Evolutionary conservation across 1,140 invertebrate species (phyloP).

Genomic region (Rhysida immarginata): DNA sequence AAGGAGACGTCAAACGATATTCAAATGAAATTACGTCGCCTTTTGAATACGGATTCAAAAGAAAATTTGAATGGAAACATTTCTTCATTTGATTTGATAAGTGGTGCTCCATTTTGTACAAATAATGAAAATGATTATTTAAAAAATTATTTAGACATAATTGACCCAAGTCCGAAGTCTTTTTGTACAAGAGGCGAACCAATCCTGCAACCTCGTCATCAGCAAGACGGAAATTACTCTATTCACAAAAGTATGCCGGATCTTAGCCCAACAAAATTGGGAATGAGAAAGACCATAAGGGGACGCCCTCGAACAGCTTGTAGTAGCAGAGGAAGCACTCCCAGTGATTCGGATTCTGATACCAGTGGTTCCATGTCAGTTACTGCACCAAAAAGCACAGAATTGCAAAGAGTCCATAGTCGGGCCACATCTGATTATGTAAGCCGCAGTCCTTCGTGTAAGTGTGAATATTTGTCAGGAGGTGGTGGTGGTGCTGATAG

Average conservation of each 20-base stretch:
- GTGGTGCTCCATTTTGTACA: conserved; percentile 8
- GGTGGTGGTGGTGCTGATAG: background rate
- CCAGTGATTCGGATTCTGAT: conserved; percentile 7
- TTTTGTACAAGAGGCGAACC: background rate
- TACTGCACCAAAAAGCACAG: conserved; percentile 9
- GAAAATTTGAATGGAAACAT: conserved; percentile 32
- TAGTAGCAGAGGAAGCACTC: background rate
- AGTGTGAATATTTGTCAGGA: conserved; percentile 7
- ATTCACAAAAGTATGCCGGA: conserved; percentile 71
- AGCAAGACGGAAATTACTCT: conserved; percentile 9
- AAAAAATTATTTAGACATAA: conserved; percentile 6
- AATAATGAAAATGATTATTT: conserved; percentile 12
- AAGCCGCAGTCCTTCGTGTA: conserved; percentile 17
- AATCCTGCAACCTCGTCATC: background rate
- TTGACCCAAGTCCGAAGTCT: background rate
- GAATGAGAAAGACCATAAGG: background rate
- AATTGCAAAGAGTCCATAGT: conserved; percentile 5
- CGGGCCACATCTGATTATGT: conserved; percentile 16
- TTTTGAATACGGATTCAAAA: conserved; percentile 50
- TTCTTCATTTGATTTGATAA: background rate
- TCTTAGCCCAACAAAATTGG: conserved; percentile 38
- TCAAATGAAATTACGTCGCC: conserved; percentile 56
- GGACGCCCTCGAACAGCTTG: background rate
- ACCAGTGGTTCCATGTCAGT: conserved; percentile 11
- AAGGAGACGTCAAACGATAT: conserved; percentile 40